Base-by-base conservation (phyloP, 2,888 invertebrate genomes). In the Ennomos fuscantarius region DNA sequence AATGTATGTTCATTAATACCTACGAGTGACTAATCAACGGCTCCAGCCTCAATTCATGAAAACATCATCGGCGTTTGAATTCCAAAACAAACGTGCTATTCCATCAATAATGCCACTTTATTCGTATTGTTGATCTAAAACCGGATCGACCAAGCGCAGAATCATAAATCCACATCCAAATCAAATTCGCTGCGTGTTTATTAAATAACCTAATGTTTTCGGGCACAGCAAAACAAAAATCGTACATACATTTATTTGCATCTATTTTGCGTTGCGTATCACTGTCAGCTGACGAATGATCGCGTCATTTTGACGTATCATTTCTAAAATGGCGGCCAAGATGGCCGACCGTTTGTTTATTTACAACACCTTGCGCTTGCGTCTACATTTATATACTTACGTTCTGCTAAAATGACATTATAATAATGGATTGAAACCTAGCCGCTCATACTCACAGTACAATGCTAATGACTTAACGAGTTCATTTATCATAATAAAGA, bases 321-420 rank as follows among this genome's bases (percentile, higher is more conserved):
- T 73, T 70, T 67, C 74, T 73, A 89, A 83, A 66, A 89, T 89
- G 89, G 87, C 84, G 68, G 79, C 67, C 80, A 87, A 84, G 59
- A 87, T 88, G 84, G 86, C 82, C 57, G 79, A 65, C 60, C 65
- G 66, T 75, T 81, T 85, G 82, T 86, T 87, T 87, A 82, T 85
- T 85, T 87, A 86, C 86, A 79, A 77, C 73, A 72, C 63, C 63
- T 70, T 71, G 63, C 70, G 70, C 68, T 66, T 64, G 68, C 73
- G 71, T 65, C 50, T 48, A 53, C 5, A 24, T 24, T 24, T 5
- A 24, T 6, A 24, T 24, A 6, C 24, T 47, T 44, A 37, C 54
- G 68, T 37, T 49, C 52, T 24, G 54, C 24, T 51, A 42, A 61
- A 58, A 49, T 58, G 43, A 50, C 63, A 63, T 49, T 40, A 51